Evolutionary conservation across 2,888 invertebrate genomes (phyloP), one percentile per base, ranked within the genome.

Genomic region (Acholoe squamosa): DNA sequence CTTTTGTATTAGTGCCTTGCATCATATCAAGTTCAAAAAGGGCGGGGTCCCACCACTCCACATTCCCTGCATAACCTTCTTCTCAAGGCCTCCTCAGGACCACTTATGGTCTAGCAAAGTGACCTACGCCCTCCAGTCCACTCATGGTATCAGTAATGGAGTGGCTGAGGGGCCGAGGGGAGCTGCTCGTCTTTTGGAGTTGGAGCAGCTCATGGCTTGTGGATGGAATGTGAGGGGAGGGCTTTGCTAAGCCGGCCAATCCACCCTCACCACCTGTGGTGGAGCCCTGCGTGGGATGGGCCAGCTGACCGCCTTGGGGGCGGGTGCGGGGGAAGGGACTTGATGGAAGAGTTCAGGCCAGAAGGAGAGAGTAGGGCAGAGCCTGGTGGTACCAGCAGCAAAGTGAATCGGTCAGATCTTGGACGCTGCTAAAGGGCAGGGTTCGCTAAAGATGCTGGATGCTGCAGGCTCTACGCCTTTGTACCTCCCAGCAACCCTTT

Each of bases 381-480:
- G 80, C n/a, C n/a, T n/a, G 80, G 7, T 43, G 43, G 80, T 22
- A 43, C 80, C 19, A 80, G 80, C n/a, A 22, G 86, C 52, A 54
- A 86, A 86, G 86, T 86, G 86, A 86, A 14, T 86, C 54, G 86
- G 86, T 86, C 86, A 86, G 56, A 86, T 52, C 54, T 54, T 86
- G 86, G 52, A 86, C 56, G 5, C 28, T 33, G 54, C 54, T 86
- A 54, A 86, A 86, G 86, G 86, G 86, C 86, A 86, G 86, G 86
- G 86, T 54, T 86, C 54, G 54, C 31, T 56, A 54, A 54, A 86
- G 86, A 84, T 84, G 86, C 28, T 19, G 25, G 31, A 54, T 28
- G 54, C 86, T 56, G 22, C n/a, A 19, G 86, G 86, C 86, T 28
- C 28, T 54, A 31, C 54, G 54, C 54, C 86, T 86, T 86, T 86